Conservation (phyloP, 2,797 vertebrate genomes). For the Mustela erminea region DNA sequence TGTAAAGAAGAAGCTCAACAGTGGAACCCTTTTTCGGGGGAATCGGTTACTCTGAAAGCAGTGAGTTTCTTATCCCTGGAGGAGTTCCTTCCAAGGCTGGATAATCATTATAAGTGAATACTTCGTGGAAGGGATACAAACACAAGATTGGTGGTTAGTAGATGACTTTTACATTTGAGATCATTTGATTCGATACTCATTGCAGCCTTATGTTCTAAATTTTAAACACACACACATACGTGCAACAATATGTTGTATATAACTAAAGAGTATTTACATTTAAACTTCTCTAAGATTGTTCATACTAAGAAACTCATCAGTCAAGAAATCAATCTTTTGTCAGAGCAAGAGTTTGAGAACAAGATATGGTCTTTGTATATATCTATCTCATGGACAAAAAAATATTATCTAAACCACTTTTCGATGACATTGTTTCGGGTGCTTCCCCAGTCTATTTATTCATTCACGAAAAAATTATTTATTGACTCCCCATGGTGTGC, state of each 20-base stretch:
- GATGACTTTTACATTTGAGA: slow-evolving; percentile 21
- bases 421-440: background rate
- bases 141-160: background rate
- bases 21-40: background rate
- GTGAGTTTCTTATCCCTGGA: background rate
- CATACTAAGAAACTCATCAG: slow-evolving; percentile 29
- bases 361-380: background rate
- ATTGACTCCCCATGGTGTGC: background rate
- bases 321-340: slow-evolving; percentile 31
- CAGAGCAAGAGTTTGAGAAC: background rate
- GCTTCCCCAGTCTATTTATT: background rate
- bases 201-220: background rate
- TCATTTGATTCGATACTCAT: background rate
- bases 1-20: background rate
- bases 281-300: slow-evolving; percentile 17
- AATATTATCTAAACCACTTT: background rate
- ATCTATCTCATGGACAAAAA: background rate
- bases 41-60: background rate
- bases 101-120: background rate
- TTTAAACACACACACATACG: background rate
- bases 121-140: background rate
- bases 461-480: background rate
- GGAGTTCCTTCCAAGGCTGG: background rate
- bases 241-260: background rate
- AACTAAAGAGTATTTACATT: background rate